Conservation (phyloP, 2,888 invertebrate species). For the Piscicola geometra region DNA sequence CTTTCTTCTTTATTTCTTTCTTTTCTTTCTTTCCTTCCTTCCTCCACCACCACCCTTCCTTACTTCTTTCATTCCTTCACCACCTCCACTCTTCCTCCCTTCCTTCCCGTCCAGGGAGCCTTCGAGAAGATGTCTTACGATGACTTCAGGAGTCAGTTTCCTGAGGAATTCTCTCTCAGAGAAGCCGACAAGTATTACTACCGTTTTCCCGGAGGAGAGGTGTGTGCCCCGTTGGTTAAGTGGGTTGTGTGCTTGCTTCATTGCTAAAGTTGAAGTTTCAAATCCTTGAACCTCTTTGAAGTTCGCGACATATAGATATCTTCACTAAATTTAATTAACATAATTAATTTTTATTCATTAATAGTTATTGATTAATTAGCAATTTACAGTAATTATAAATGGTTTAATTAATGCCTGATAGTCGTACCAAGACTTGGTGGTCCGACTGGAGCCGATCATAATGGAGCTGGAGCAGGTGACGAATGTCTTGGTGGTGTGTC, state of each 20-base stretch:
- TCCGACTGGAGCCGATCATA: slow-evolving; percentile 81
- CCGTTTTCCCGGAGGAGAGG: slow-evolving; percentile 60
- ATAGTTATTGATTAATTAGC: too few relatives aligned
- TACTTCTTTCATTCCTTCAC: background rate
- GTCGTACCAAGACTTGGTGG: slow-evolving; percentile 87
- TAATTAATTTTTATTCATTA: too few relatives aligned
- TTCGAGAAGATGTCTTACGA: slow-evolving; percentile 92
- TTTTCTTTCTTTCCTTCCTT: background rate
- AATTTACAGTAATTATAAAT: too few relatives aligned
- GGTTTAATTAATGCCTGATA: too few relatives aligned
- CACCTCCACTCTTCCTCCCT: background rate
- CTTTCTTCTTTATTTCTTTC: slow-evolving; percentile 10
- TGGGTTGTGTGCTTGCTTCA: background rate
- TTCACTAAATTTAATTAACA: too few relatives aligned
- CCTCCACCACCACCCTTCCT: background rate
- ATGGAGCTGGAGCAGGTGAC: slow-evolving; percentile 74
- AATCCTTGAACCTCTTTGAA: too few relatives aligned
- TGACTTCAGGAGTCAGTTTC: slow-evolving; percentile 83
- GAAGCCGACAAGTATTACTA: slow-evolving; percentile 83
- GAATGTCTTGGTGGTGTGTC: slow-evolving; percentile 57
- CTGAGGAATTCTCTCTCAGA: slow-evolving; percentile 83
- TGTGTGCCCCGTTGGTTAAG: too few relatives aligned
- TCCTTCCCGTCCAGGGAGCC: slow-evolving; percentile 68
- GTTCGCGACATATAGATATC: too few relatives aligned
- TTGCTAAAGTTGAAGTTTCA: background rate